These are phyloP conservation scores for Lepus townsendii DNA, from an alignment of 2,797 vertebrate genomes.

Conservation along the genomic window DNA sequence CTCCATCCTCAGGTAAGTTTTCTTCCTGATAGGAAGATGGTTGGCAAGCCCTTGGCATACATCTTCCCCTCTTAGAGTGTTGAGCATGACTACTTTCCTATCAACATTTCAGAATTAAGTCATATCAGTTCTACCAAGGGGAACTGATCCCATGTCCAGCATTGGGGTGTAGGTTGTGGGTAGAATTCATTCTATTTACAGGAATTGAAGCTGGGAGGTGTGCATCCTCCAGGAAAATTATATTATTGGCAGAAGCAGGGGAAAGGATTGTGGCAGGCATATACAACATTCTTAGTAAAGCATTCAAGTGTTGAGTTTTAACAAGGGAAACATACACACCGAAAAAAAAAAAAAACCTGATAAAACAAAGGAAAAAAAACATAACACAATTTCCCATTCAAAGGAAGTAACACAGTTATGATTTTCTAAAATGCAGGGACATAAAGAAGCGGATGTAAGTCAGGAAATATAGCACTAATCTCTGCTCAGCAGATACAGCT, in stretches of 20 bases:
- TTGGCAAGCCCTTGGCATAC: background rate
- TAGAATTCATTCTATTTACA: background rate
- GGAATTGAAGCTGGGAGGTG: background rate
- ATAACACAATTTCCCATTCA: background rate
- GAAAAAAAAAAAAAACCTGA: background rate
- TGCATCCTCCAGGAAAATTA: background rate
- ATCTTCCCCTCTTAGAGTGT: background rate
- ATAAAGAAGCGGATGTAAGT: background rate
- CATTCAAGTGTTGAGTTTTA: background rate
- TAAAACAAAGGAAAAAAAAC: background rate
- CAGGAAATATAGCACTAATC: background rate
- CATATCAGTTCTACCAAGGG: background rate
- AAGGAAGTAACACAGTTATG: background rate
- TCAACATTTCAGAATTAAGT: background rate
- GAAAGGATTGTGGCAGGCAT: background rate
- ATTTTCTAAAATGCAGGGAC: background rate
- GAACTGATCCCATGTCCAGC: background rate
- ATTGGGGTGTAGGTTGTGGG: background rate
- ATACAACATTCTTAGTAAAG: background rate
- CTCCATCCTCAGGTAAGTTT: background rate
- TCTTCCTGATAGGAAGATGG: background rate
- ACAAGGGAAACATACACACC: background rate
- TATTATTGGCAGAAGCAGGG: background rate
- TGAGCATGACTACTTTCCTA: background rate
- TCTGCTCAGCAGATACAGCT: background rate